A percentile compares a stretch with the other conserved stretches of the same genome.
These are phyloP conservation scores for Drosophila barbarae DNA, from an alignment of 2,888 invertebrate species.

Conservation along the genomic window DNA sequence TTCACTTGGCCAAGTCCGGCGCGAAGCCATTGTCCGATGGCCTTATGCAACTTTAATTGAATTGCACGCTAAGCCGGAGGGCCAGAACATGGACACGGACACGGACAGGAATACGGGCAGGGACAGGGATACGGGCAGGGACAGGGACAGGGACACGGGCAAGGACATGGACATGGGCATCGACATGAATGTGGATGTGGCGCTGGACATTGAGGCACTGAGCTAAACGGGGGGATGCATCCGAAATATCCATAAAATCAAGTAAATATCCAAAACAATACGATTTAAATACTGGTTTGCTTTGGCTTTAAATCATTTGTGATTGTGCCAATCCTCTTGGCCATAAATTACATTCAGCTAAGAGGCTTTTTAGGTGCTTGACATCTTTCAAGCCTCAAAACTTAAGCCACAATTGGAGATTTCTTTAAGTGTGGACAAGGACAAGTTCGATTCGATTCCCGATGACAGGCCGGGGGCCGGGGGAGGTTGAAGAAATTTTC, in stretches of 20 bases:
- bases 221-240: not conserved
- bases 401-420: constrained; percentile 1
- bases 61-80: constrained; percentile 64
- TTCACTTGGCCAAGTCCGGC: constrained; percentile 35
- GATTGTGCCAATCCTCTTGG: not conserved
- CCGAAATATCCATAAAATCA: not conserved
- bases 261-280: not conserved
- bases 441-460: constrained; percentile 12
- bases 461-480: constrained; percentile 17
- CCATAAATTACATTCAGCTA: constrained; percentile 19
- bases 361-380: not conserved
- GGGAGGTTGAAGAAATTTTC: constrained; percentile 27
- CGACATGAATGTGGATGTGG: not conserved
- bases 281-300: not conserved
- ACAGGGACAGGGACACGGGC: constrained; percentile 16
- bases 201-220: not conserved
- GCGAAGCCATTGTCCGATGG: constrained; percentile 47
- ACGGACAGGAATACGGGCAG: not conserved
- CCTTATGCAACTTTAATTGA: constrained; percentile 71
- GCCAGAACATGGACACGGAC: constrained; percentile 21
- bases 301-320: not conserved
- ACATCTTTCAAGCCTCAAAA: constrained; percentile 1
- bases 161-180: constrained; percentile 1
- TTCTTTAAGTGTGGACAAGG: constrained; percentile 17
- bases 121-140: constrained; percentile 10